Conservation (phyloP, 2,888 invertebrate species). For the Dryocosmus kuriphilus region DNA sequence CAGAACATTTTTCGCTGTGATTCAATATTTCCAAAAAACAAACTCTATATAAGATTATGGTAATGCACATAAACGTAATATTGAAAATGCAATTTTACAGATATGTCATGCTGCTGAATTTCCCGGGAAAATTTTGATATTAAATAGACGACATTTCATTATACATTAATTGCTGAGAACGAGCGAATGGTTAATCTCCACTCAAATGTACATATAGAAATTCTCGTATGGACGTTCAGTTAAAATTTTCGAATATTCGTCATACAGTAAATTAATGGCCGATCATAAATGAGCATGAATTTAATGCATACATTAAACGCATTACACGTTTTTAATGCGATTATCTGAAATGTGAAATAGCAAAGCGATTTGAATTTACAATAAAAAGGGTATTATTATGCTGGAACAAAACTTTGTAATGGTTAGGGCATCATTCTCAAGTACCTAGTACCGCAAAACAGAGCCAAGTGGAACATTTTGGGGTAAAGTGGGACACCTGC, state of each 20-base stretch:
- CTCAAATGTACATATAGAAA: slow-evolving; percentile 25
- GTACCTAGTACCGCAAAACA: too few relatives aligned
- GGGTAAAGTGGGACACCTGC: too few relatives aligned
- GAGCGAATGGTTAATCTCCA: neutral
- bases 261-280: slow-evolving; percentile 64
- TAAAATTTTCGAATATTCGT: slow-evolving; percentile 60
- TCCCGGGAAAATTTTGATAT: neutral
- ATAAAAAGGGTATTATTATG: neutral
- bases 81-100: slow-evolving; percentile 13
- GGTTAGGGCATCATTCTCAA: too few relatives aligned
- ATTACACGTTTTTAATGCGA: slow-evolving; percentile 59
- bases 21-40: too few relatives aligned
- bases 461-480: too few relatives aligned
- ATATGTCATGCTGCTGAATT: neutral
- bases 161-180: neutral
- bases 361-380: neutral
- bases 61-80: neutral
- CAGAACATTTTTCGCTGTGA: too few relatives aligned
- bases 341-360: slow-evolving; percentile 3
- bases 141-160: slow-evolving; percentile 6
- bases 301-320: slow-evolving; percentile 61
- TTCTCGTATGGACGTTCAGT: slow-evolving; percentile 53
- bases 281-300: slow-evolving; percentile 57
- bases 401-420: too few relatives aligned
- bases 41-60: neutral